Evolutionary conservation across 2,888 invertebrate genomes (phyloP).

Genomic region (Gymnocheta viridis): DNA sequence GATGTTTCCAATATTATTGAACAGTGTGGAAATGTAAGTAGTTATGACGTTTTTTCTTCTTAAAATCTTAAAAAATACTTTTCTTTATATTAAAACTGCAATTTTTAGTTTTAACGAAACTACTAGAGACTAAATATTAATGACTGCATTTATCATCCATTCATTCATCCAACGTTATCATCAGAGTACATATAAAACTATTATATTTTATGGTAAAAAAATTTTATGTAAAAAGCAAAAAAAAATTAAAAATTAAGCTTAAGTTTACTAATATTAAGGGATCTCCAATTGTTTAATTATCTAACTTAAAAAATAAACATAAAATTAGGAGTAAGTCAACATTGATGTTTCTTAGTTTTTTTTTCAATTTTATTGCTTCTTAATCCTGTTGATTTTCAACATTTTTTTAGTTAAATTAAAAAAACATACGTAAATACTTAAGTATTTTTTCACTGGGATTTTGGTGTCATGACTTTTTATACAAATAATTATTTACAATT

Average conservation of each 20-base stretch:
- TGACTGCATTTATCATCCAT: conserved; percentile 54
- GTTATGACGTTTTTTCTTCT: not conserved
- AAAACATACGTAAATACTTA: conserved; percentile 10
- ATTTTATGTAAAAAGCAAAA: conserved; percentile 33
- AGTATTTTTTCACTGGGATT: conserved; percentile 55
- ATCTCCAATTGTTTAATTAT: conserved; percentile 25
- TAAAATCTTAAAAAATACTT: conserved; percentile 52
- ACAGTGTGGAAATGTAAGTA: conserved; percentile 14
- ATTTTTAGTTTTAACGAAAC: conserved; percentile 51
- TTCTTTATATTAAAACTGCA: conserved; percentile 44
- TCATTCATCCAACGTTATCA: conserved; percentile 3
- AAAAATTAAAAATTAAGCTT: conserved; percentile 15
- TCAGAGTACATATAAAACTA: conserved; percentile 57
- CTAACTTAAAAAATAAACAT: conserved; percentile 19
- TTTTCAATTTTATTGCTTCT: conserved; percentile 54
- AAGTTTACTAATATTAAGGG: conserved; percentile 29
- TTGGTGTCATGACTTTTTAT: conserved; percentile 59
- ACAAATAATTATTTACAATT: conserved; percentile 46
- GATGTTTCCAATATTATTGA: conserved; percentile 12
- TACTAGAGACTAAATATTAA: conserved; percentile 64
- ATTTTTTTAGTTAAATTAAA: not conserved
- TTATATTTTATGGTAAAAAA: conserved; percentile 49
- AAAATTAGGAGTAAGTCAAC: not conserved
- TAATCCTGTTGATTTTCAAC: conserved; percentile 17
- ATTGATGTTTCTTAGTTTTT: not conserved